A percentile compares a stretch with the other conserved stretches of the same genome.
These are phyloP conservation scores for Myrmecobius fasciatus DNA, from an alignment of 2,113 vertebrate genomes.

Conservation along the genomic window DNA sequence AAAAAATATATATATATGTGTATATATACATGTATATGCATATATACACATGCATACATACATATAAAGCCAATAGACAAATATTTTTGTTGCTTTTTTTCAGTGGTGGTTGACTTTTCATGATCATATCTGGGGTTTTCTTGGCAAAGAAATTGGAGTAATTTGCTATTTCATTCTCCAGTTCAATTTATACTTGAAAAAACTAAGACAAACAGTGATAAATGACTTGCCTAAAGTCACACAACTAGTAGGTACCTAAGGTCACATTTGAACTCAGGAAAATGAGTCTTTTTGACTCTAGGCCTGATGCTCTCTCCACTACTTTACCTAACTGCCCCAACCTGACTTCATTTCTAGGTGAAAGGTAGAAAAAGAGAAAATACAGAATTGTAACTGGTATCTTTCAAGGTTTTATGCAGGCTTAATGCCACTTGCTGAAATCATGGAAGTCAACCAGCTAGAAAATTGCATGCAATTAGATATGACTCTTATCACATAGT, in stretches of 20 bases:
- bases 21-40: too few relatives aligned
- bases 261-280: neutral
- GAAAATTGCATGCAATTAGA: neutral
- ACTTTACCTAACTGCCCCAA: neutral
- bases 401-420: neutral
- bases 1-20: too few relatives aligned
- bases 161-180: neutral
- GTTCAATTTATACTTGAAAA: neutral
- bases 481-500: neutral
- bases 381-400: neutral
- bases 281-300: too few relatives aligned
- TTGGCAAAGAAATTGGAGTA: neutral
- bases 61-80: neutral
- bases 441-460: neutral
- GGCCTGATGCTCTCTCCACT: neutral
- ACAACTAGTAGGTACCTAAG: neutral
- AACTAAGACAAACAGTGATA: neutral
- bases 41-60: too few relatives aligned
- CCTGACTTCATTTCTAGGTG: neutral
- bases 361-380: neutral
- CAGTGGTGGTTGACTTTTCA: neutral
- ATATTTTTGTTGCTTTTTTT: neutral
- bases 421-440: neutral
- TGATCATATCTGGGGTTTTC: neutral
- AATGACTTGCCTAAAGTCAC: neutral